Evolutionary conservation across 2,888 invertebrate genomes (phyloP).

Genomic region (Lacanobia wlatinum): DNA sequence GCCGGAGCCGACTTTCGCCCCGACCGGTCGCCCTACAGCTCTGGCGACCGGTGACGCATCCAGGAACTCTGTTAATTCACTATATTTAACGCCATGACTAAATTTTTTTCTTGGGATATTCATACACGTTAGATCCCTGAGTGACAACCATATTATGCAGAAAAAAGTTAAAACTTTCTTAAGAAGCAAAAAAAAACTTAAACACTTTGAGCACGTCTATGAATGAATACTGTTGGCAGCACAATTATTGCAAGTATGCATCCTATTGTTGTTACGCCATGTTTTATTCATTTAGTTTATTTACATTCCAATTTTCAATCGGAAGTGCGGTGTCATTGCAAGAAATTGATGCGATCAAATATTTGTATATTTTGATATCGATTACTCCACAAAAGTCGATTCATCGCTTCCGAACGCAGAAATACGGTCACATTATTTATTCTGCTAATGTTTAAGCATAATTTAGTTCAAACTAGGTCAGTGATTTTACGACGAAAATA

Average conservation of each 20-base stretch:
- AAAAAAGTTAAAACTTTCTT: slow-evolving; percentile 23
- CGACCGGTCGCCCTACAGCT: slow-evolving; percentile 90
- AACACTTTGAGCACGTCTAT: slow-evolving; percentile 31
- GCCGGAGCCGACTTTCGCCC: slow-evolving; percentile 89
- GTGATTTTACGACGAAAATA: slow-evolving; percentile 66
- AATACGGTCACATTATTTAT: slow-evolving; percentile 62
- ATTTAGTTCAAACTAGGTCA: slow-evolving; percentile 70
- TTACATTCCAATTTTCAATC: slow-evolving; percentile 54
- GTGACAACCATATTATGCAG: slow-evolving; percentile 20
- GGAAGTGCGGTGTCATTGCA: slow-evolving; percentile 74
- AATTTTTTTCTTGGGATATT: slow-evolving; percentile 67
- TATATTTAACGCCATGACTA: slow-evolving; percentile 80
- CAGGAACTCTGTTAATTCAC: slow-evolving; percentile 85
- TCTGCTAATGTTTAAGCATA: slow-evolving; percentile 57
- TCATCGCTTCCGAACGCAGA: slow-evolving; percentile 51
- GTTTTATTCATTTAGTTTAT: slow-evolving; percentile 50
- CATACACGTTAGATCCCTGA: slow-evolving; percentile 38
- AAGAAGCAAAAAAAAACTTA: slow-evolving; percentile 14
- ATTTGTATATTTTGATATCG: slow-evolving; percentile 55
- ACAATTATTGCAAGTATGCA: slow-evolving; percentile 34
- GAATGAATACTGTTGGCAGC: slow-evolving; percentile 36
- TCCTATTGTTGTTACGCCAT: slow-evolving; percentile 41
- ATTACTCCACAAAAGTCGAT: slow-evolving; percentile 43
- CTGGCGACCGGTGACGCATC: slow-evolving; percentile 87
- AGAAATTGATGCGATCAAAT: slow-evolving; percentile 69